These are phyloP conservation scores for Dorcus hopei DNA, from an alignment of 2,888 invertebrate genomes.

Conservation along the genomic window DNA sequence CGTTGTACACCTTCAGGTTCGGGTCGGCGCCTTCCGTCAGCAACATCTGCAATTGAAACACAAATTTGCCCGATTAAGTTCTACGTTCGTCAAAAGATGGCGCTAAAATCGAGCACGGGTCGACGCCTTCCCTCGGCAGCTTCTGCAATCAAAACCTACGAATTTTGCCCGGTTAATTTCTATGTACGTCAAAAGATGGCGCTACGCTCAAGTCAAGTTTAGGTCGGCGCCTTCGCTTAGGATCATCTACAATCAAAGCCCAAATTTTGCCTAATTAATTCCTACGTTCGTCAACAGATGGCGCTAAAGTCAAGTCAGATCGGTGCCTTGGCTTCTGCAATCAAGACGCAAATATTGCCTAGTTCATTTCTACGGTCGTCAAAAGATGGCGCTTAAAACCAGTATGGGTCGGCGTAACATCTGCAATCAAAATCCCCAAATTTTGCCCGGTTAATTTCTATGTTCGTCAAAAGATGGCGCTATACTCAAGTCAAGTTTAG, in stretches of 20 bases:
- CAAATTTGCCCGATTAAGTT: background rate
- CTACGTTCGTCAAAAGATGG: too few relatives aligned
- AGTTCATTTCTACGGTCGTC: background rate
- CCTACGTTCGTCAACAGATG: too few relatives aligned
- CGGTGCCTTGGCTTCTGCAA: slow-evolving; percentile 65
- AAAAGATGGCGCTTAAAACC: background rate
- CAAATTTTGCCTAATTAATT: too few relatives aligned
- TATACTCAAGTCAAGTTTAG: slow-evolving; percentile 48
- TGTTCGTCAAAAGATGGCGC: too few relatives aligned
- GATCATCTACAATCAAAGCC: too few relatives aligned
- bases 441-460: too few relatives aligned
- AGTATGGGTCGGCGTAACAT: background rate
- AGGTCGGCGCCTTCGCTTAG: too few relatives aligned
- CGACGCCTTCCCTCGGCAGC: background rate
- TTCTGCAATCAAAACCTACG: too few relatives aligned
- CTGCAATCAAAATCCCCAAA: too few relatives aligned
- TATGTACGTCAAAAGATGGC: too few relatives aligned
- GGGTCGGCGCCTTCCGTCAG: slow-evolving; percentile 72
- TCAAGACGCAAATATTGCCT: background rate
- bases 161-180: too few relatives aligned
- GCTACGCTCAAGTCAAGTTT: too few relatives aligned
- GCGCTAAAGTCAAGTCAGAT: slow-evolving; percentile 52
- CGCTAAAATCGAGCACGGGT: background rate
- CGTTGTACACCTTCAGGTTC: slow-evolving; percentile 70
- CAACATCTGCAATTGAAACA: slow-evolving; percentile 53